Conservation (phyloP, 2,888 invertebrate species). For the Apomyelois bistriatella region DNA sequence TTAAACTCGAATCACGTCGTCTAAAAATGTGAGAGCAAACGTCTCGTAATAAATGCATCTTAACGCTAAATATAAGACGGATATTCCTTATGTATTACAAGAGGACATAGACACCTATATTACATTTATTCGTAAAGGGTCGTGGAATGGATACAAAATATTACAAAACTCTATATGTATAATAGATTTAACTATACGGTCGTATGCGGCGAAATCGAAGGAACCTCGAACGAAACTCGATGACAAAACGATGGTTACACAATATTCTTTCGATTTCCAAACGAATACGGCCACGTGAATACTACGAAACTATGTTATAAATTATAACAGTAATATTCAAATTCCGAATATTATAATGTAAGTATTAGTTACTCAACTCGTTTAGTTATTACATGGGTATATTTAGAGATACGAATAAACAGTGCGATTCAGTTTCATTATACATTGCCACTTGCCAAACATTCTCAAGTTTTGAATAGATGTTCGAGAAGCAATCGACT, state of each 20-base stretch:
- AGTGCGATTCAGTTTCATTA: slow-evolving; percentile 13
- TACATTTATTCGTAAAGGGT: slow-evolving; percentile 59
- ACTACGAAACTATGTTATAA: slow-evolving; percentile 44
- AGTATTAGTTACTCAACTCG: slow-evolving; percentile 22
- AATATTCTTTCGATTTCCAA: slow-evolving; percentile 15
- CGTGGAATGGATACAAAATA: slow-evolving; percentile 76
- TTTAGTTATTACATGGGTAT: slow-evolving; percentile 24
- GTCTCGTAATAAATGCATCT: slow-evolving; percentile 43
- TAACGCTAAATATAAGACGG: slow-evolving; percentile 71
- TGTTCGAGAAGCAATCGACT: slow-evolving; percentile 13
- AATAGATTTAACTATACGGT: slow-evolving; percentile 23
- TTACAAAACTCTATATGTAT: slow-evolving; percentile 58
- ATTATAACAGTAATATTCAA: slow-evolving; percentile 54
- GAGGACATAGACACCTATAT: slow-evolving; percentile 72
- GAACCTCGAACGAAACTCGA: slow-evolving; percentile 3
- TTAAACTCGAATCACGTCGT: neutral
- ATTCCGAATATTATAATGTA: slow-evolving; percentile 49
- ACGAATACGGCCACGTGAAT: slow-evolving; percentile 20
- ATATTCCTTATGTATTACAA: slow-evolving; percentile 62
- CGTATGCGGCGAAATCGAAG: slow-evolving; percentile 16
- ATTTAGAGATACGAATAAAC: slow-evolving; percentile 24
- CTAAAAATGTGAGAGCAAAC: slow-evolving; percentile 18
- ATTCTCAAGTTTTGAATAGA: slow-evolving; percentile 1
- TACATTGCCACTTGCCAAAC: slow-evolving; percentile 2
- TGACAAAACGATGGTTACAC: neutral